Evolutionary conservation across 2,888 invertebrate species (phyloP).

Genomic region (Dryocosmus kuriphilus): DNA sequence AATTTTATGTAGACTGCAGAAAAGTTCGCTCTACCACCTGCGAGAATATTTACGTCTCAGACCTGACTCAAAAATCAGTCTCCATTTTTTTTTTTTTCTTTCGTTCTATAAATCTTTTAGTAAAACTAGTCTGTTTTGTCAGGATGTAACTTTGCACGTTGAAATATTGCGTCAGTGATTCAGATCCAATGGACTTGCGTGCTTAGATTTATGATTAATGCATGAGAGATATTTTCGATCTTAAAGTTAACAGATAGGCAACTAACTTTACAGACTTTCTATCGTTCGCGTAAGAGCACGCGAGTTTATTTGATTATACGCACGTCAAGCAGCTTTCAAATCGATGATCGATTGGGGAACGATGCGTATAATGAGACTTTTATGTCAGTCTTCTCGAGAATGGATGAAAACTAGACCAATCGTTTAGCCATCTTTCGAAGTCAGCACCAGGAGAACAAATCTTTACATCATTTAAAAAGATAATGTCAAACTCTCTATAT

Average conservation of each 20-base stretch:
- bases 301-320: slow-evolving; percentile 60
- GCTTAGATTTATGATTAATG: slow-evolving; percentile 69
- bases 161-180: slow-evolving; percentile 18
- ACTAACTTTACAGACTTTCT: slow-evolving; percentile 40
- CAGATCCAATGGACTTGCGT: slow-evolving; percentile 22
- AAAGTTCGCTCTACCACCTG: background rate
- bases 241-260: slow-evolving; percentile 38
- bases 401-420: slow-evolving; percentile 17
- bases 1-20: background rate
- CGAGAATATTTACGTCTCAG: background rate
- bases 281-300: slow-evolving; percentile 34
- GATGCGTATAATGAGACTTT: slow-evolving; percentile 63
- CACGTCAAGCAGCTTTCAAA: slow-evolving; percentile 62
- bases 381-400: slow-evolving; percentile 46
- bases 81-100: background rate
- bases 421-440: background rate
- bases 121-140: slow-evolving; percentile 19
- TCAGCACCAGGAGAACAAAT: background rate
- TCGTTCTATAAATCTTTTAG: background rate
- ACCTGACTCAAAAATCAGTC: background rate
- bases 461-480: background rate
- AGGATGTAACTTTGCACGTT: background rate
- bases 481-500: background rate
- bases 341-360: slow-evolving; percentile 65
- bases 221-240: slow-evolving; percentile 72